Conservation (phyloP, 2,113 vertebrate genomes). For the Glareola pratincola region DNA sequence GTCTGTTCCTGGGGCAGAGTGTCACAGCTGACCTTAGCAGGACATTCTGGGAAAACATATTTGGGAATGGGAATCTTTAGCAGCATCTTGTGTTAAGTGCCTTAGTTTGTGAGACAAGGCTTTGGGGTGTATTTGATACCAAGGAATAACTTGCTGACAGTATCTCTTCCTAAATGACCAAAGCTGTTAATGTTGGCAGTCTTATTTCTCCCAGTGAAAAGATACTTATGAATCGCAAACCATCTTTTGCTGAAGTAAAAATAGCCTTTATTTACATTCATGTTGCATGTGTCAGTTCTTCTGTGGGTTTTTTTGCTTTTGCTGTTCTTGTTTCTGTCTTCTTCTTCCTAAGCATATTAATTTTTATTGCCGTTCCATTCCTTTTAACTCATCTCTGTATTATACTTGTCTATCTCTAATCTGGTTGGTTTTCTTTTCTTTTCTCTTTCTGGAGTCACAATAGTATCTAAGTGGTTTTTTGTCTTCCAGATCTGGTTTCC, state of each 20-base stretch:
- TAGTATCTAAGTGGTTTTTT: background rate
- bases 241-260: background rate
- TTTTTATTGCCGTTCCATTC: background rate
- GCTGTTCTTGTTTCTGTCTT: background rate
- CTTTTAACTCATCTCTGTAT: background rate
- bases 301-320: background rate
- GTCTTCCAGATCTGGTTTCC: background rate
- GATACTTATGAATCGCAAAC: background rate
- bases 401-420: background rate
- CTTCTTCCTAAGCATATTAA: background rate
- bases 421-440: background rate
- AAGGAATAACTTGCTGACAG: background rate
- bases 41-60: background rate
- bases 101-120: background rate
- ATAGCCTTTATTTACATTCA: background rate
- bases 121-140: background rate
- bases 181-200: background rate
- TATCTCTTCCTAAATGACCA: background rate
- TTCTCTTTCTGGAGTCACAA: background rate
- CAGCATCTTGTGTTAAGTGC: background rate
- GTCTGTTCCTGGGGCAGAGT: background rate
- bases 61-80: background rate
- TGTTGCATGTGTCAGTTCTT: background rate
- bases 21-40: background rate
- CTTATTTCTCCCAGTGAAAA: background rate